phyloP scores from a whole-genome alignment of 2,113 vertebrate species.

The Thalassoma bifasciatum region DNA sequence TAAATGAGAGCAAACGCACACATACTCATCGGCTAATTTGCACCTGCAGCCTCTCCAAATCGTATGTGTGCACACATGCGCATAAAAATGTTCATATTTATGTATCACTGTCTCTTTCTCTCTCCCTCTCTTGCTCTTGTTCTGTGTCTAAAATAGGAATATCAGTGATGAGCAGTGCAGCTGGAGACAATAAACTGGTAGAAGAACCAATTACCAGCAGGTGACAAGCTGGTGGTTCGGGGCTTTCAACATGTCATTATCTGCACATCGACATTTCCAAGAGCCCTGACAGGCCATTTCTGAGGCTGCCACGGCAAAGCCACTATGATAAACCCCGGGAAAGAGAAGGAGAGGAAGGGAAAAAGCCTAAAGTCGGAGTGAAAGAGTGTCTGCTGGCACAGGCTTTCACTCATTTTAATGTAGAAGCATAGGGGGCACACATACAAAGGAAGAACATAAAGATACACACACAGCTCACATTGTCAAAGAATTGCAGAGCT shows the following conservation, averaged over 20 bases:
- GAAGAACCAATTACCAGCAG: slow-evolving; percentile 82
- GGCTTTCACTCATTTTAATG: background rate
- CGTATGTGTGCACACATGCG: background rate
- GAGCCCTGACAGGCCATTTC: slow-evolving; percentile 80
- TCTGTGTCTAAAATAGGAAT: slow-evolving; percentile 74
- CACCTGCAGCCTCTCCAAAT: slow-evolving; percentile 54
- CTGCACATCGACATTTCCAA: slow-evolving; percentile 78
- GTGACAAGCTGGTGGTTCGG: slow-evolving; percentile 79
- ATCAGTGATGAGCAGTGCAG: slow-evolving; percentile 78
- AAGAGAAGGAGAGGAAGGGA: background rate
- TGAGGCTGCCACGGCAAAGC: slow-evolving; percentile 66
- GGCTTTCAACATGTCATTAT: slow-evolving; percentile 81
- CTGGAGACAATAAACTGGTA: slow-evolving; percentile 82
- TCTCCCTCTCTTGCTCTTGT: slow-evolving; percentile 34
- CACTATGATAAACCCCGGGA: slow-evolving; percentile 63
- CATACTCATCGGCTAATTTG: slow-evolving; percentile 16
- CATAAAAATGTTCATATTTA: slow-evolving; percentile 50
- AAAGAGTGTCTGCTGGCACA: background rate
- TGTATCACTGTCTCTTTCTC: slow-evolving; percentile 52
- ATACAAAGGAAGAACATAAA: background rate
- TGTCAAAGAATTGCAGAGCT: slow-evolving; percentile 16
- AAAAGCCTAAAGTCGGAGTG: slow-evolving; percentile 1
- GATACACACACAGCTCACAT: slow-evolving; percentile 15
- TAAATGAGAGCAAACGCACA: slow-evolving; percentile 26
- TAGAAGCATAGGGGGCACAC: background rate